Base-by-base conservation (phyloP, 2,797 vertebrate genomes). In the Leptodon cayanensis region DNA sequence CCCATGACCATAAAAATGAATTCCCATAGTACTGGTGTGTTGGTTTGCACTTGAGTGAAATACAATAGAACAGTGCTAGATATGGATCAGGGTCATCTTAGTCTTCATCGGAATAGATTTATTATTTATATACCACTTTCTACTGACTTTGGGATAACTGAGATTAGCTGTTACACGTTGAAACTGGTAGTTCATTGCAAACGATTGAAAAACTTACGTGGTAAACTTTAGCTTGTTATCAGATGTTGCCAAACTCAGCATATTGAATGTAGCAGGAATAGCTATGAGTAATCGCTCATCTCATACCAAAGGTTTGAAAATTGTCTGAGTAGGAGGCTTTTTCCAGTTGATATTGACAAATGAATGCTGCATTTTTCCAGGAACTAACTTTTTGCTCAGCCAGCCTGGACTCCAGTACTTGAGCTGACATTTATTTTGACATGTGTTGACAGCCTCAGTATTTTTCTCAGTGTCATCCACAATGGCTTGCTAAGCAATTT, bases 131-230 rank as follows among this genome's bases (percentile, higher is more conserved):
- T 35, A 46, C 11, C n/a, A 9, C 37, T 74, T 62, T 35, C 37
- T 29, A 33, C 70, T 54, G 80, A 12, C 20, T 1, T 0, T 31
- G 74, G 61, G 28, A 11, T 52, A 16, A 19, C 13, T 61, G 91
- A 10, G 8, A 25, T 26, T 24, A 54, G 78, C 74, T 58, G 59
- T 10, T 26, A 3, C 0, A 1, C 5, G 24, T 55, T 46, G 47
- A 66, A 33, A 31, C n/a, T 24, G 16, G 18, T 5, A 10, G 11
- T 9, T 71, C 44, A 1, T 5, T 37, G 19, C 29, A 18, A 67
- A 63, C 39, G 11, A 10, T 42, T 55, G 67, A 7, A 29, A 37
- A 69, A 10, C 3, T 19, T 54, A 5, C 0, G 0, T 8, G 18
- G 76, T 21, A 50, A 46, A 24, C 13, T 10, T 7, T 29, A 54